Conservation (phyloP, 2,888 invertebrate genomes). For the Athrips mouffetella region DNA sequence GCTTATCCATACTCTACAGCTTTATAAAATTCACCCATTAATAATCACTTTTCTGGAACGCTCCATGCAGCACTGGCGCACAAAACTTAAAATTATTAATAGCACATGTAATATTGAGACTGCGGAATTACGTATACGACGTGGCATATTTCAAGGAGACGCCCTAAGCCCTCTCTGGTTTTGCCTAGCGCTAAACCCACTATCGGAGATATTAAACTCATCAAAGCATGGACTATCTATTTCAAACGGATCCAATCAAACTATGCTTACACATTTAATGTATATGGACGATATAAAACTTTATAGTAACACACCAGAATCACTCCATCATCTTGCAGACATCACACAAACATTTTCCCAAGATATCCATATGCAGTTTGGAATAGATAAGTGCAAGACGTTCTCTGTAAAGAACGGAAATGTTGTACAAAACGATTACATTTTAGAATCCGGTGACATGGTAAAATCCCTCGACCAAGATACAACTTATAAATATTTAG, state of each 20-base stretch:
- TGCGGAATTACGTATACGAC: conserved; percentile 17
- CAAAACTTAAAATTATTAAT: conserved; percentile 13
- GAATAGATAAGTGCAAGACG: conserved; percentile 14
- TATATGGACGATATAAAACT: too few relatives aligned
- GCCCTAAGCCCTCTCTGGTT: conserved; percentile 23
- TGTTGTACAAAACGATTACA: background rate
- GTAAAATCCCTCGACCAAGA: background rate
- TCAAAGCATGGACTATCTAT: background rate
- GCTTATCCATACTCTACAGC: conserved; percentile 23
- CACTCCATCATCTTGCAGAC: background rate
- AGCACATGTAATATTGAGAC: background rate
- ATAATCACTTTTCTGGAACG: conserved; percentile 11
- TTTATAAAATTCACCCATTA: conserved; percentile 25
- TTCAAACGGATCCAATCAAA: background rate
- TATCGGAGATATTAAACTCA: background rate
- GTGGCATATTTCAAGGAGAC: conserved; percentile 28
- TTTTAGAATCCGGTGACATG: background rate
- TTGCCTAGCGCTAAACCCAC: conserved; percentile 11
- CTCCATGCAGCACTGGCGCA: conserved; percentile 21
- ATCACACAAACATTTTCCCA: conserved; percentile 7
- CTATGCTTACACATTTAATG: background rate
- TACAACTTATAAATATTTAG: conserved; percentile 5
- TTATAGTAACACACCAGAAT: background rate
- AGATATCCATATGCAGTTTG: conserved; percentile 12
- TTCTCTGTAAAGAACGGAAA: background rate